These are phyloP conservation scores for Leptinotarsa juncta DNA, from an alignment of 2,888 invertebrate genomes.

Conservation along the genomic window DNA sequence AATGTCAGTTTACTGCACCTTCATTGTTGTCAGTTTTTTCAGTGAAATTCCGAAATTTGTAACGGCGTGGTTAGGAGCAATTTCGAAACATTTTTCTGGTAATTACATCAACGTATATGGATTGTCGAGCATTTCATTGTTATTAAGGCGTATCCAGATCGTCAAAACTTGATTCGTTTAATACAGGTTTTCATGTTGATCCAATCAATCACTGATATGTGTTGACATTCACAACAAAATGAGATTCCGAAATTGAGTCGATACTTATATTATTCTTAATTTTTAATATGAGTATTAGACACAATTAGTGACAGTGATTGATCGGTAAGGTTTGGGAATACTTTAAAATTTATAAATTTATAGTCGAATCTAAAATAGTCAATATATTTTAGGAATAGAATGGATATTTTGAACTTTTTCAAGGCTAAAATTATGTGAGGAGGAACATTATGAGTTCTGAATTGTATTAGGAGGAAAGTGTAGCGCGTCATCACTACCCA, in stretches of 20 bases:
- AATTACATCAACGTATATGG: slow-evolving; percentile 7
- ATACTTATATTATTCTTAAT: background rate
- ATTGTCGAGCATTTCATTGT: slow-evolving; percentile 9
- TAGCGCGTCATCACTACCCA: too few species aligned
- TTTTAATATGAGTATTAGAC: background rate
- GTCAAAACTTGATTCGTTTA: slow-evolving; percentile 9
- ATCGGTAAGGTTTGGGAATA: too few species aligned
- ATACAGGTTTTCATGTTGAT: background rate
- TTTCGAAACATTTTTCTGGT: background rate
- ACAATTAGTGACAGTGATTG: slow-evolving; percentile 1
- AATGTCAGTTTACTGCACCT: background rate
- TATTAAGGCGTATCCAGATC: slow-evolving; percentile 12
- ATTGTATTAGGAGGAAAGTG: too few species aligned
- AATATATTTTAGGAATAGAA: too few species aligned
- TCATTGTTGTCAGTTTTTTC: background rate
- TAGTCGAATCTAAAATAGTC: too few species aligned
- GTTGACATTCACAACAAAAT: slow-evolving; percentile 1
- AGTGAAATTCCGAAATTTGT: slow-evolving; percentile 1
- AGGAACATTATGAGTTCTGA: too few species aligned
- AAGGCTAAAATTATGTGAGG: too few species aligned
- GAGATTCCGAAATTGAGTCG: background rate
- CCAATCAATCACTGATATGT: slow-evolving; percentile 13
- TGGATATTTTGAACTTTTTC: too few species aligned
- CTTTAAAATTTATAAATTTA: too few species aligned
- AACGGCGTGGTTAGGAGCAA: background rate